A percentile compares a stretch with the other conserved stretches of the same genome.
These are phyloP conservation scores for Griposia aprilina DNA, from an alignment of 2,888 invertebrate genomes.

Conservation along the genomic window DNA sequence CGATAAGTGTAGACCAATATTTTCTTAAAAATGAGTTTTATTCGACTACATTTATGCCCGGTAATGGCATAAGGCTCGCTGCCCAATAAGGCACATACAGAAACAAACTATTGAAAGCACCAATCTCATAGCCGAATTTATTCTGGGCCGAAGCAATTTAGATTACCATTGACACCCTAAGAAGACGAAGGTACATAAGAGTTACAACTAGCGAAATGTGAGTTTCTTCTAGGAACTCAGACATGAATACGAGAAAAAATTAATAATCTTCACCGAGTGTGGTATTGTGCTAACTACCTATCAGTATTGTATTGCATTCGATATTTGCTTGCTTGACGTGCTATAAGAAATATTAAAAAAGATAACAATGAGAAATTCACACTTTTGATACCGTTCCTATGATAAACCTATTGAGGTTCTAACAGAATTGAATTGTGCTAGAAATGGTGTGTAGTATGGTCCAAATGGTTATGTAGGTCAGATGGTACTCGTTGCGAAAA, in stretches of 20 bases:
- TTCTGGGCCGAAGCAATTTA: background rate
- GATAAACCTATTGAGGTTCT: constrained; percentile 10
- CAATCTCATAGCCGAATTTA: background rate
- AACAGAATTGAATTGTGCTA: constrained; percentile 29
- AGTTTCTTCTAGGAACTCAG: background rate
- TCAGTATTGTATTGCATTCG: constrained; percentile 25
- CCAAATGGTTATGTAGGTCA: constrained; percentile 5
- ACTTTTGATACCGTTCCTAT: constrained; percentile 24
- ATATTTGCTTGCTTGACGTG: constrained; percentile 19
- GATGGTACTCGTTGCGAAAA: background rate
- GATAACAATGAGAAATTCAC: constrained; percentile 11
- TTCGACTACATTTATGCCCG: too few species aligned
- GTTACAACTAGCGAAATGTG: background rate
- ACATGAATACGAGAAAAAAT: background rate
- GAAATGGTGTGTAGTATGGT: background rate
- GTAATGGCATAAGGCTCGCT: background rate
- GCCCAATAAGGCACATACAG: background rate
- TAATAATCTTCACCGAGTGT: background rate
- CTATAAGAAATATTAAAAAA: constrained; percentile 25
- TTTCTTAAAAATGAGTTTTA: background rate
- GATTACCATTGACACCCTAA: background rate
- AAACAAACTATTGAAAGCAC: background rate
- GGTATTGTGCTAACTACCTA: background rate
- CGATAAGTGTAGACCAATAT: background rate
- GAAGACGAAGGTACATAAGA: background rate